Evolutionary conservation across 2,113 vertebrate genomes (phyloP).

Genomic region (Neolamprologus sp.): DNA sequence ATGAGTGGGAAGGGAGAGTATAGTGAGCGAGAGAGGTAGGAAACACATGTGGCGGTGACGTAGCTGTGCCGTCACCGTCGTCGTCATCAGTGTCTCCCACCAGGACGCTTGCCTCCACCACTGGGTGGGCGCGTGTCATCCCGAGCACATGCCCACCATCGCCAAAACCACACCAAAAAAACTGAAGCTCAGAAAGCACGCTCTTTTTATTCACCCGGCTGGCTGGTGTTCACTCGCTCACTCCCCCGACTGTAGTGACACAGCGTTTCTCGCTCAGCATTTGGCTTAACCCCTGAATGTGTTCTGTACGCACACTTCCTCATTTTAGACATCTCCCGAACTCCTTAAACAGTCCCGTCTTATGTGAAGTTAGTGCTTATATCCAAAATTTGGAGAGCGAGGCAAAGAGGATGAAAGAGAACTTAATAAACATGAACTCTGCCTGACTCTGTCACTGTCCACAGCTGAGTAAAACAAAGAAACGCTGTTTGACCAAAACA

Average conservation of each 20-base stretch:
- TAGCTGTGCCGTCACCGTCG: conserved; percentile 26
- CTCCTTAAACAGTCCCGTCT: background rate
- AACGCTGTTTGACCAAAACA: background rate
- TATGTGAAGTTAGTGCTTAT: background rate
- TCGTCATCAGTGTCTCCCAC: conserved; percentile 28
- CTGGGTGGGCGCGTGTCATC: conserved; percentile 45
- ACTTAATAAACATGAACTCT: background rate
- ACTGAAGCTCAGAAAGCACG: background rate
- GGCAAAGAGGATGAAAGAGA: background rate
- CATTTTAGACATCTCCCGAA: background rate
- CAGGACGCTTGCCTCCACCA: conserved; percentile 20
- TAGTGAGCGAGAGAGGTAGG: conserved; percentile 42
- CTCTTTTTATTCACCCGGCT: conserved; percentile 12
- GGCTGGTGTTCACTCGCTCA: background rate
- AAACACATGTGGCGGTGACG: conserved; percentile 56
- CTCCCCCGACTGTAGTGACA: conserved; percentile 42
- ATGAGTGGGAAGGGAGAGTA: conserved; percentile 35
- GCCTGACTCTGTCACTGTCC: background rate
- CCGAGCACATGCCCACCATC: conserved; percentile 20
- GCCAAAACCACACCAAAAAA: conserved; percentile 12
- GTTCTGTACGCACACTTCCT: background rate
- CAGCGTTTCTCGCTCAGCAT: conserved; percentile 26
- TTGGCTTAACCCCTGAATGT: conserved; percentile 27
- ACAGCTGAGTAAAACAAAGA: background rate
- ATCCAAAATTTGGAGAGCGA: background rate